phyloP scores from a whole-genome alignment of 1,140 invertebrate species.

The Venturia canescens region DNA sequence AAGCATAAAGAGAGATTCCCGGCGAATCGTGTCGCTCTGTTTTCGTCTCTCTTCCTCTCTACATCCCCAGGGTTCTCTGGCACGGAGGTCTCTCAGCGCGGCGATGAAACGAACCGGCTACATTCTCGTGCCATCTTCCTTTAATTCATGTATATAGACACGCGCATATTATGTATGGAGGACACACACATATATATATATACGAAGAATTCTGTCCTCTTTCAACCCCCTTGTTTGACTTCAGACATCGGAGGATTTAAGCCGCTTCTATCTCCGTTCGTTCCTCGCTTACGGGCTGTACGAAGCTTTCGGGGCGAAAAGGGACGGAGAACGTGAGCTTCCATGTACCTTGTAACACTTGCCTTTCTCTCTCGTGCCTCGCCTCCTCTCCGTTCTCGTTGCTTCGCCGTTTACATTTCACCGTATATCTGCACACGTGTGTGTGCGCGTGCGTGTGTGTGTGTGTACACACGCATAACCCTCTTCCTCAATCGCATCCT shows the following conservation, averaged over 20 bases:
- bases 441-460: too few relatives aligned
- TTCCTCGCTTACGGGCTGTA: constrained; percentile 43
- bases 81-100: constrained; percentile 2
- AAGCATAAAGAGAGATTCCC: constrained; percentile 3
- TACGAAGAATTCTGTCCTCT: not conserved
- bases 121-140: not conserved
- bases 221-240: constrained; percentile 1
- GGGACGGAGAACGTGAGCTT: not conserved
- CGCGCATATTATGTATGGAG: too few relatives aligned
- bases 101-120: constrained; percentile 3
- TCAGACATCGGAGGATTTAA: constrained; percentile 4
- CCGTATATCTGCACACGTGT: not conserved
- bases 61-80: not conserved
- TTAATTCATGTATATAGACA: not conserved
- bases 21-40: constrained; percentile 1
- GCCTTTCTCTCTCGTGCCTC: constrained; percentile 38
- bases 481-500: constrained; percentile 38
- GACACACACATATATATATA: not conserved
- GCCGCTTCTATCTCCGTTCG: constrained; percentile 39
- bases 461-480: not conserved
- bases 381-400: not conserved
- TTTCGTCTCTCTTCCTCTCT: constrained; percentile 2
- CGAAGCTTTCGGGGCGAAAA: not conserved
- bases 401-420: constrained; percentile 1
- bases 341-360: constrained; percentile 29